Conservation (phyloP, 2,888 invertebrate genomes). For the Plemyria rubiginata region DNA sequence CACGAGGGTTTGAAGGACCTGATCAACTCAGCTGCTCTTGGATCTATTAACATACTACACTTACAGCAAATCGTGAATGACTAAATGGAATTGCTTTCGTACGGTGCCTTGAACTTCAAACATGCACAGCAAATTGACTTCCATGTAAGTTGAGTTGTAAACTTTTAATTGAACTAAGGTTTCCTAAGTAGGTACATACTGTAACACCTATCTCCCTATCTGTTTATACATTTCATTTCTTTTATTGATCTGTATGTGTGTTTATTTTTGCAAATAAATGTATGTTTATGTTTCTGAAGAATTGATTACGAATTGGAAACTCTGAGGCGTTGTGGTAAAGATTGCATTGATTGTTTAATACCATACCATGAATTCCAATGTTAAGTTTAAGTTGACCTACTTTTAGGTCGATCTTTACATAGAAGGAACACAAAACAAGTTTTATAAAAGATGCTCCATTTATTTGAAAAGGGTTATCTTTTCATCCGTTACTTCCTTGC, state of each 20-base stretch:
- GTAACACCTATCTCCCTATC: no score
- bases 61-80: conserved; percentile 15
- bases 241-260: no score
- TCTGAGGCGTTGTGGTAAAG: conserved; percentile 15
- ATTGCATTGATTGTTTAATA: conserved; percentile 25
- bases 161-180: conserved; percentile 43
- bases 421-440: conserved; percentile 7
- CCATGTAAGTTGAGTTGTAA: conserved; percentile 37
- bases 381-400: not conserved
- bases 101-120: conserved; percentile 14
- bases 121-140: conserved; percentile 36
- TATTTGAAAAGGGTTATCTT: conserved; percentile 35
- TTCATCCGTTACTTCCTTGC: conserved; percentile 35
- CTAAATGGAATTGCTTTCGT: conserved; percentile 21
- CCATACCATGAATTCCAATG: conserved; percentile 20
- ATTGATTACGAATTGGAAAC: conserved; percentile 33
- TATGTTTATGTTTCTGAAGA: conserved; percentile 37
- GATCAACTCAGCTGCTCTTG: not conserved
- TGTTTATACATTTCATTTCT: no score
- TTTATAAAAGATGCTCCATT: conserved; percentile 27
- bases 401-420: no score
- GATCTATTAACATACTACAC: conserved; percentile 1
- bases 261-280: no score
- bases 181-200: conserved; percentile 33
- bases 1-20: not conserved